Evolutionary conservation across 2,888 invertebrate species (phyloP).

Genomic region (Xylota segnis): DNA sequence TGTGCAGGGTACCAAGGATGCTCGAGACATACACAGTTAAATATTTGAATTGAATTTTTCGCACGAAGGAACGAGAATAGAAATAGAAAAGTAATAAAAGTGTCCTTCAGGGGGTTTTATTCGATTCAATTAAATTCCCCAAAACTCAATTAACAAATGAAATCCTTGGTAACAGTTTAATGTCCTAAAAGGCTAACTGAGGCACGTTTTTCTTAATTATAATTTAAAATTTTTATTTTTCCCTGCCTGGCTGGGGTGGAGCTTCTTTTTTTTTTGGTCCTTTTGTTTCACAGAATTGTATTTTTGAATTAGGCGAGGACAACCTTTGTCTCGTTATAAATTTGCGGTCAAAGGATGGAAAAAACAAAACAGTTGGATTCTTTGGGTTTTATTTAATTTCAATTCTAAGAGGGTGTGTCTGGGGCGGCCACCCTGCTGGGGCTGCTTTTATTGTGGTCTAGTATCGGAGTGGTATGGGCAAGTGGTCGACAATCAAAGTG

Average conservation of each 20-base stretch:
- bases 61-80: not conserved
- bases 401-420: not conserved
- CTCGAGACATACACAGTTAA: not conserved
- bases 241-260: not conserved
- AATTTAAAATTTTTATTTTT: conserved; percentile 3
- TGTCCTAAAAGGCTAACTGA: conserved; percentile 5
- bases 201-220: conserved; percentile 44
- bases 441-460: not conserved
- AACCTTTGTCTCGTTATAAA: not conserved
- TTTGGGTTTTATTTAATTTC: conserved; percentile 13
- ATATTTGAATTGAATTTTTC: conserved; percentile 12
- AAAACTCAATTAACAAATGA: conserved; percentile 49
- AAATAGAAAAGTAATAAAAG: conserved; percentile 4
- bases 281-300: not conserved
- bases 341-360: not conserved
- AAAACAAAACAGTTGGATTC: conserved; percentile 29
- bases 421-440: not conserved
- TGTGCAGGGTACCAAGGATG: no score
- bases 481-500: not conserved
- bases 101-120: not conserved
- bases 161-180: conserved; percentile 27
- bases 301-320: not conserved
- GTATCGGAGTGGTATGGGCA: not conserved
- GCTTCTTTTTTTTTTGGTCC: not conserved
- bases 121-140: conserved; percentile 37